A percentile compares a stretch with the other conserved stretches of the same genome.
These are phyloP conservation scores for Suillia variegata DNA, from an alignment of 2,888 invertebrate species.

Conservation along the genomic window DNA sequence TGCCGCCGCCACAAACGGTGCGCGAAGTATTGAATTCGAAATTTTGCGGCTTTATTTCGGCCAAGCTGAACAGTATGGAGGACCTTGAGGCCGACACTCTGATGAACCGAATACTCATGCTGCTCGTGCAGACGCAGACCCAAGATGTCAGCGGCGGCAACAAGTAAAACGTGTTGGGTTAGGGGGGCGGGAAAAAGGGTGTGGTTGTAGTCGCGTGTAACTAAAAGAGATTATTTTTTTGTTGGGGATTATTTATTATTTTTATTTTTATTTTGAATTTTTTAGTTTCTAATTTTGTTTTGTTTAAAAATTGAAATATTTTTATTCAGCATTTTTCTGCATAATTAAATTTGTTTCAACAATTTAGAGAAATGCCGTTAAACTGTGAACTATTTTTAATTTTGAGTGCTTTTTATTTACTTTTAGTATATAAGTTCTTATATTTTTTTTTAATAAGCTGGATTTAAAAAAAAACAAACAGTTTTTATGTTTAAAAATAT, in stretches of 20 bases:
- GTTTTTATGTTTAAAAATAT: too few relatives aligned
- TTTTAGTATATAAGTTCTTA: too few relatives aligned
- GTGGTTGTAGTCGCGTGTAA: background rate
- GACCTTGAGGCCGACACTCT: conserved; percentile 57
- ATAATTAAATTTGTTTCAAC: too few relatives aligned
- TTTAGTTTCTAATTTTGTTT: background rate
- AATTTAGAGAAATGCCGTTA: too few relatives aligned
- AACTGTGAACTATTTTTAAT: too few relatives aligned
- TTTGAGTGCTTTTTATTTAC: too few relatives aligned
- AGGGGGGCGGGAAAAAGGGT: background rate
- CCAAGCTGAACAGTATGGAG: conserved; percentile 58
- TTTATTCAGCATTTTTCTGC: background rate
- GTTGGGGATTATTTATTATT: background rate
- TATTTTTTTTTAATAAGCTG: too few relatives aligned
- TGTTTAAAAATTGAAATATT: too few relatives aligned
- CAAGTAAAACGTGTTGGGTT: background rate
- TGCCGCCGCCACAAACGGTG: conserved; percentile 54
- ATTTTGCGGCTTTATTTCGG: conserved; percentile 58
- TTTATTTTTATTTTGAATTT: background rate
- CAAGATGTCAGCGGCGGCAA: too few relatives aligned
- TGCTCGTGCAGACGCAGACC: conserved; percentile 52
- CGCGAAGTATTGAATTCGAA: conserved; percentile 57
- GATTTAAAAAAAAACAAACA: too few relatives aligned
- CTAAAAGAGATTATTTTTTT: conserved; percentile 1
- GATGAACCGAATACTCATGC: conserved; percentile 56